Conservation (phyloP, 2,113 vertebrate genomes). For the Festucalex cinctus region DNA sequence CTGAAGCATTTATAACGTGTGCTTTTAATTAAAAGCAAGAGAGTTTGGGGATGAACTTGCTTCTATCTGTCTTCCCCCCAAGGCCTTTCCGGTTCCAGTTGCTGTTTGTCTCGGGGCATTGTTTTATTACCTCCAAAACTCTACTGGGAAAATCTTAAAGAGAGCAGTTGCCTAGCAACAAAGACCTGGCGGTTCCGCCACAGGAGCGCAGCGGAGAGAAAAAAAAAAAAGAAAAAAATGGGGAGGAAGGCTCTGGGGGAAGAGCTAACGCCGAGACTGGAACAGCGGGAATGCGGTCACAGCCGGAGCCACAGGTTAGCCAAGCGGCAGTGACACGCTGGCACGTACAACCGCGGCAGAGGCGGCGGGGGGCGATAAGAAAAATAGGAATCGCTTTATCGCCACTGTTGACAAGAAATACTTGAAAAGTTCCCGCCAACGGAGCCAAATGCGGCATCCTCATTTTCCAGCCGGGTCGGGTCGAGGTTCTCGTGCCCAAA, state of each 20-base stretch:
- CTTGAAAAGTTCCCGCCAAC: slow-evolving; percentile 12
- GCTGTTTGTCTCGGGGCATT: slow-evolving; percentile 78
- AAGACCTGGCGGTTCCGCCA: slow-evolving; percentile 67
- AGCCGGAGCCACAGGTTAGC: slow-evolving; percentile 43
- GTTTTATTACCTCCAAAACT: slow-evolving; percentile 79
- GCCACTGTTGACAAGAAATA: slow-evolving; percentile 14
- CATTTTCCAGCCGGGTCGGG: not conserved
- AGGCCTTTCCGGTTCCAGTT: slow-evolving; percentile 60
- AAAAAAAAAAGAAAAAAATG: not conserved
- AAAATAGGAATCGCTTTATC: slow-evolving; percentile 42
- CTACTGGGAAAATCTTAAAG: slow-evolving; percentile 72
- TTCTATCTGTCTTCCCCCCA: slow-evolving; percentile 13
- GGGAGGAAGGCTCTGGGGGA: not conserved
- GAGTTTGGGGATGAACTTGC: slow-evolving; percentile 24
- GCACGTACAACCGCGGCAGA: slow-evolving; percentile 37
- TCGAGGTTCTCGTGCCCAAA: too few species aligned
- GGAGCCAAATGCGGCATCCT: not conserved
- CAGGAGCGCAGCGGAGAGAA: slow-evolving; percentile 58
- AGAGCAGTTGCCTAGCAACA: slow-evolving; percentile 77
- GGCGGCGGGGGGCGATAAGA: slow-evolving; percentile 23
- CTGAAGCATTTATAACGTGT: slow-evolving; percentile 26
- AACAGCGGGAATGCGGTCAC: slow-evolving; percentile 42
- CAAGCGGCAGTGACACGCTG: slow-evolving; percentile 33
- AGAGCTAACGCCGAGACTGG: slow-evolving; percentile 12
- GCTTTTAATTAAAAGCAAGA: slow-evolving; percentile 29